Base-by-base conservation (phyloP, 1,140 invertebrate species). In the Drosophila ercepeae region DNA sequence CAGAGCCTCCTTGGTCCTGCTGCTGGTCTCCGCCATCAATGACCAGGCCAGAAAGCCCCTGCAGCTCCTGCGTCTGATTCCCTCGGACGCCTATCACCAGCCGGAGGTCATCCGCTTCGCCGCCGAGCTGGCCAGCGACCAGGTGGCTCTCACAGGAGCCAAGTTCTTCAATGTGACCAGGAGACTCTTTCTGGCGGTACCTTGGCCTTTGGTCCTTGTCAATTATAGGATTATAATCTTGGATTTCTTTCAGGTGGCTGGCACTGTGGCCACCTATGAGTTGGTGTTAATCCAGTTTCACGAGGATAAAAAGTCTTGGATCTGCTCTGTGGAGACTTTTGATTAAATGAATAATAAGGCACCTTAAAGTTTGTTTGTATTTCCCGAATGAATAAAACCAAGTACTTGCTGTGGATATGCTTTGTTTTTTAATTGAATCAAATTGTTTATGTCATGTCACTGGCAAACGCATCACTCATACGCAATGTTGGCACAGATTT, bases 251-350 rank as follows among this genome's bases (percentile, higher is more conserved):
- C 94, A 45, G 83, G 58, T 88, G 60, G 94, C 94, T 14, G 94
- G 94, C 36, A 94, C 94, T 5, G 94, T 95, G 60, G 92, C 94
- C 4, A 94, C 94, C 1, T 94, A 94, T 53, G 94, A 94, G 86
- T 81, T 95, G 5, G 93, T 94, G 14, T 90, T 94, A 3, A 92
- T 64, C 11, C 89, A 90, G 60, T 90, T 90, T 41, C 84, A 90
- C 21, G 89, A 90, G 57, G 84, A 90, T 45, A 48, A 90, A 46
- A 90, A 90, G 18, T 44, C 60, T 21, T 90, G 82, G 82, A 63
- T 73, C 45, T 90, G 88, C 39, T 16, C n/a, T 9, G 7, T 11
- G 36, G 36, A 39, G 13, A 39, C 36, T 39, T 39, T 39, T 32
- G 29, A 32, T 32, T 32, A 11, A 32, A 32, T 32, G 3, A 4